Conservation (phyloP, 2,888 invertebrate species). For the Apamea crenata region DNA sequence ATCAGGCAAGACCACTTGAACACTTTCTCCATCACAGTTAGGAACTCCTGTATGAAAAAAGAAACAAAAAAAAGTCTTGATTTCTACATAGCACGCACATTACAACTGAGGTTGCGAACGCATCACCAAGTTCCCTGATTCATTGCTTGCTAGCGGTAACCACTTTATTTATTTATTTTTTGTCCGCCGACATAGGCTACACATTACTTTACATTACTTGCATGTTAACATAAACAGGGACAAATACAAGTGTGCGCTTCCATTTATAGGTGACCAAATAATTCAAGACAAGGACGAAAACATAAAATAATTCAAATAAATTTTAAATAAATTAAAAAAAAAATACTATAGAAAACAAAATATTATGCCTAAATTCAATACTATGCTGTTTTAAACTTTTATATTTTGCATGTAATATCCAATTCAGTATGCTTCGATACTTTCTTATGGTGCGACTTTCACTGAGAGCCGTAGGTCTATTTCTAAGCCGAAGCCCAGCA, state of each 20-base stretch:
- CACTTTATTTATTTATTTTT: neutral
- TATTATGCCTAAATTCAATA: too few relatives aligned
- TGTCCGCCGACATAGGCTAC: neutral
- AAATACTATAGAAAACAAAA: too few relatives aligned
- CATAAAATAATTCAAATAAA: too few relatives aligned
- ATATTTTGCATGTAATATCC: neutral
- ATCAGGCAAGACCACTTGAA: conserved; percentile 75
- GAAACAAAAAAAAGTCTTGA: neutral
- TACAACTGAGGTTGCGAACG: neutral
- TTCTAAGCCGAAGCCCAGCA: neutral
- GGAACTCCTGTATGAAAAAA: conserved; percentile 72
- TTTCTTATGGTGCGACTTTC: neutral
- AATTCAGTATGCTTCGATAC: neutral
- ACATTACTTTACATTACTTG: neutral
- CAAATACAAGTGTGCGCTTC: too few relatives aligned
- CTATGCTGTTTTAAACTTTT: neutral
- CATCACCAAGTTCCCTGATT: neutral
- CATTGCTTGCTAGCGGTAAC: neutral
- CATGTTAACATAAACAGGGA: too few relatives aligned
- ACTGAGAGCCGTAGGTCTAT: neutral
- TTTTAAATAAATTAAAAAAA: too few relatives aligned
- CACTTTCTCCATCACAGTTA: conserved; percentile 73
- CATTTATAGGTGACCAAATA: too few relatives aligned
- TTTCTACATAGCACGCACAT: neutral
- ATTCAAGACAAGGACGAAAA: too few relatives aligned